Percentiles rank a stretch among this genome's conserved stretches.
These are phyloP conservation scores for Clarias magur DNA, from an alignment of 2,113 vertebrate genomes.

Conservation along the genomic window DNA sequence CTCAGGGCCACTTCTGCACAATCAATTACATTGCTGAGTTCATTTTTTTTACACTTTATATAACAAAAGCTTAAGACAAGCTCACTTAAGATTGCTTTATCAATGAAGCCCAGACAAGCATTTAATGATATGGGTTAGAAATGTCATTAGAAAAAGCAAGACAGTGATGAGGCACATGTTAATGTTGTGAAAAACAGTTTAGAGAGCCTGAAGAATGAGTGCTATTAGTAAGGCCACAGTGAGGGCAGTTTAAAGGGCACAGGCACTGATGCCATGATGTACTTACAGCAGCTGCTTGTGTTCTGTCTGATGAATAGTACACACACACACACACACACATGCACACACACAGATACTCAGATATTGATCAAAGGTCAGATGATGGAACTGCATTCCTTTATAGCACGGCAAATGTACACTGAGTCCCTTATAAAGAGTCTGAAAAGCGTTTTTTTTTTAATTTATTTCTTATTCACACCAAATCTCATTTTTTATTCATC, in stretches of 20 bases:
- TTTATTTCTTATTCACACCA: not conserved
- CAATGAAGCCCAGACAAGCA: slow-evolving; percentile 4
- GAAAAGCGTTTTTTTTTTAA: not conserved
- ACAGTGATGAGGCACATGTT: not conserved
- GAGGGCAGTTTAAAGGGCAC: slow-evolving; percentile 40
- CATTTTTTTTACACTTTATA: slow-evolving; percentile 61
- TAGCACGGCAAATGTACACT: not conserved
- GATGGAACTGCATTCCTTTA: slow-evolving; percentile 29
- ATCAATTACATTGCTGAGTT: slow-evolving; percentile 72
- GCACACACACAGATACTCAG: not conserved
- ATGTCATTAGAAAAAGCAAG: not conserved
- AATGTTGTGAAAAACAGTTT: not conserved
- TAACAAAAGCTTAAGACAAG: slow-evolving; percentile 23
- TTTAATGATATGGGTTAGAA: not conserved
- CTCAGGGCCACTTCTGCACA: slow-evolving; percentile 63
- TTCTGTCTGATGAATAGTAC: slow-evolving; percentile 41
- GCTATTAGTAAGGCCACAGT: slow-evolving; percentile 2
- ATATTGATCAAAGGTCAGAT: slow-evolving; percentile 21
- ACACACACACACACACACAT: not conserved
- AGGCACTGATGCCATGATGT: slow-evolving; percentile 24
- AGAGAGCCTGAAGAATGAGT: slow-evolving; percentile 37
- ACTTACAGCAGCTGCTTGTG: slow-evolving; percentile 48
- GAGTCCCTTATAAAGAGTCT: slow-evolving; percentile 29
- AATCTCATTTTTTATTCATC: slow-evolving; percentile 16
- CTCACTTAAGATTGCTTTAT: slow-evolving; percentile 50